phyloP scores from a whole-genome alignment of 2,888 invertebrate species.

The Protodeltote pygarga region DNA sequence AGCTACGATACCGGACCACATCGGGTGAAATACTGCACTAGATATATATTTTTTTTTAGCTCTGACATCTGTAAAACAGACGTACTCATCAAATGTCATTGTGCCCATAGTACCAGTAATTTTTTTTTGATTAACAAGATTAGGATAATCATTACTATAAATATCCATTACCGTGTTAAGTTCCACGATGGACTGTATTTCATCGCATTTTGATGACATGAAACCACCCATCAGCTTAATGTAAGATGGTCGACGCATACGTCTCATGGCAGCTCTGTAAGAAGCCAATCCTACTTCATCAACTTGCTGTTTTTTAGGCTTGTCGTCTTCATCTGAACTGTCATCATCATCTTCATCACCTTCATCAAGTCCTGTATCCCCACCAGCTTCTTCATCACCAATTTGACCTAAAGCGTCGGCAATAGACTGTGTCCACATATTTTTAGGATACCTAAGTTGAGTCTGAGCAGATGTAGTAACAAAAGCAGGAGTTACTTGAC shows the following conservation, averaged over 20 bases:
- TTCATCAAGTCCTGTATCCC: conserved; percentile 58
- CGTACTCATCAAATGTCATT: conserved; percentile 82
- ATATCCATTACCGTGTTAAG: conserved; percentile 87
- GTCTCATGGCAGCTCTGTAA: conserved; percentile 65
- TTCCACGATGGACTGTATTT: conserved; percentile 74
- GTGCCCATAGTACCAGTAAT: conserved; percentile 67
- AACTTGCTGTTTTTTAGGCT: conserved; percentile 44
- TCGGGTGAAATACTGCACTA: conserved; percentile 90
- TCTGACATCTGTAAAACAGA: conserved; percentile 89
- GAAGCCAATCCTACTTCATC: conserved; percentile 70
- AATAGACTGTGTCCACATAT: conserved; percentile 90
- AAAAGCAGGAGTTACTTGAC: conserved; percentile 86
- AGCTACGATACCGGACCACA: conserved; percentile 89
- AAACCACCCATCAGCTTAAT: conserved; percentile 70
- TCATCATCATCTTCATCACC: conserved; percentile 53
- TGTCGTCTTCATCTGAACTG: conserved; percentile 52
- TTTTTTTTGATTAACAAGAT: conserved; percentile 74
- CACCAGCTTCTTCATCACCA: conserved; percentile 63
- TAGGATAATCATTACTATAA: conserved; percentile 88
- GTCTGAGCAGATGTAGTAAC: conserved; percentile 88
- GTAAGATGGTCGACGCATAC: conserved; percentile 75
- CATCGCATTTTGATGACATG: conserved; percentile 55
- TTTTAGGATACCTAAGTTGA: conserved; percentile 88
- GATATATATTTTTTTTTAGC: conserved; percentile 90
- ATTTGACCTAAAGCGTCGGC: conserved; percentile 69